Base-by-base conservation (phyloP, 2,888 invertebrate species). In the Thysanoteuthis rhombus region DNA sequence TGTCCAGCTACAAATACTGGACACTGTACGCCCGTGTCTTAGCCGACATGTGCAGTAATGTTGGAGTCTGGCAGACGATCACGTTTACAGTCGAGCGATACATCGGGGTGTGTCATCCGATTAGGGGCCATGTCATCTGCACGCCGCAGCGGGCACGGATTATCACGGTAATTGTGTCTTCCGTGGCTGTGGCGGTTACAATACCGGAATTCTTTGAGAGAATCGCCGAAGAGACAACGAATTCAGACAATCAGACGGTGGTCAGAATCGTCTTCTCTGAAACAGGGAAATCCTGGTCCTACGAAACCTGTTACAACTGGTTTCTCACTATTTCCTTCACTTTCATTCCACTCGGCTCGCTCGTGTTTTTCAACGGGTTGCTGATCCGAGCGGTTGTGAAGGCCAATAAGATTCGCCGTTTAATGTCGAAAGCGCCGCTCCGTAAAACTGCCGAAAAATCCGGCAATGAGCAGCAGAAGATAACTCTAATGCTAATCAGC, bases 41-140 rank as follows among this genome's bases (percentile, higher is more conserved):
- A 38, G 97, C 98, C 58, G 98, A 98, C 97, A 98, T 98, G 90
- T 98, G 95, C 93, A 97, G 97, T 95, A 98, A 98, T 96, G 98
- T 98, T 42, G 98, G 98, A 91, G 98, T 98, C 93, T 98, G 98
- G 98, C 97, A 98, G 95, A 98, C 98, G 47, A 98, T 98, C 45
- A 98, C 98, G 93, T 98, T 98, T 96, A 98, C 98, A 39, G 97
- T 98, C 93, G 98, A 98, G 97, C 97, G 98, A 93, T 98, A 98
- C 97, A 98, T 98, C 95, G 98, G 98, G 58, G 98, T 98, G 45
- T 98, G 98, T 95, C 98, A 98, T 97, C 98, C 98, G 40, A 98
- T 98, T 96, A 97, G 98, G 95, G 98, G 98, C 93, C 94, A 95
- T 32, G 95, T 95, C 19, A 94, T 96, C n/a, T 96, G 96, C 93